Percentiles rank a stretch among this genome's conserved stretches.
phyloP scores from a whole-genome alignment of 2,888 invertebrate species.

The Andrena praecox region DNA sequence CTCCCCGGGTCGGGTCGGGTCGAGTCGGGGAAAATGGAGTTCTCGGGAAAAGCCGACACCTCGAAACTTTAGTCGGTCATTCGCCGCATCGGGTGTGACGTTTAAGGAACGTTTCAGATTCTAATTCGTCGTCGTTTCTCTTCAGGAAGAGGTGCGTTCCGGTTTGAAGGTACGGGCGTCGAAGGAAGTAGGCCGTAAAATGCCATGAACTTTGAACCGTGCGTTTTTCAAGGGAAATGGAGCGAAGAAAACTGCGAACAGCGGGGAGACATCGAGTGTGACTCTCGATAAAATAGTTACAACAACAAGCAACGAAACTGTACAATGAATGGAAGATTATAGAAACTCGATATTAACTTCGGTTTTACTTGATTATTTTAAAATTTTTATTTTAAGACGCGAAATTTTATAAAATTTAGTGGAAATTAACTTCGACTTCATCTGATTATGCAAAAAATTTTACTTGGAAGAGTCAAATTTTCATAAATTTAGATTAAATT shows the following conservation, averaged over 20 bases:
- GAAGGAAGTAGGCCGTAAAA: conserved; percentile 73
- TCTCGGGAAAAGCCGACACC: conserved; percentile 31
- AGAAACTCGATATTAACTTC: too few species aligned
- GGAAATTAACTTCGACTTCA: too few species aligned
- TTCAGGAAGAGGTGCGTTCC: conserved; percentile 65
- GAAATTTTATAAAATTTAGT: too few species aligned
- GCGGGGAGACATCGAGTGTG: conserved; percentile 10
- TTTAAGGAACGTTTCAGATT: conserved; percentile 62
- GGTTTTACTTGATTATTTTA: too few species aligned
- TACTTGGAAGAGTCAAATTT: too few species aligned
- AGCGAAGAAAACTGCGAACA: conserved; percentile 39
- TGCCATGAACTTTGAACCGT: conserved; percentile 70
- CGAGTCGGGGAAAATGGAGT: conserved; percentile 19
- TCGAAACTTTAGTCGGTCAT: conserved; percentile 40
- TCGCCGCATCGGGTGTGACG: conserved; percentile 58
- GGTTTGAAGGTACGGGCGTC: conserved; percentile 61
- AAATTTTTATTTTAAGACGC: too few species aligned
- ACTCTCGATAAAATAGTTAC: not conserved
- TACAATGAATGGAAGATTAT: not conserved
- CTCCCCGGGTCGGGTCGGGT: conserved; percentile 4
- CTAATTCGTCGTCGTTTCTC: conserved; percentile 65
- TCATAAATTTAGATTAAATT: too few species aligned
- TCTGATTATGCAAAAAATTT: too few species aligned
- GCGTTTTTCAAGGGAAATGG: conserved; percentile 44
- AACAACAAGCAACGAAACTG: not conserved